phyloP scores from a whole-genome alignment of 2,888 invertebrate species.

The Cataglyphis cursor region DNA sequence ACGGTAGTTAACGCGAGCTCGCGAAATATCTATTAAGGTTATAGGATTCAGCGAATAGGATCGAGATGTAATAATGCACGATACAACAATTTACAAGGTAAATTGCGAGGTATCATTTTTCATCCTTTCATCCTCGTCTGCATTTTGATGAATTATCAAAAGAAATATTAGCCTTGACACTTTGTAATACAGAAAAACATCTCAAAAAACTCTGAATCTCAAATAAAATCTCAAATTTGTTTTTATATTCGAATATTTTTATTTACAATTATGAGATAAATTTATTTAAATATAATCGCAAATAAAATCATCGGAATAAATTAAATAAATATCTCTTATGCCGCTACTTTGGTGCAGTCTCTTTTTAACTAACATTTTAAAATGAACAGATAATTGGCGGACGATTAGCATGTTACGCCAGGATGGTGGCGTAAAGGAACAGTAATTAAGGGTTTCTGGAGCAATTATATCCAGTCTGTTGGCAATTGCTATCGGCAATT shows the following conservation, averaged over 20 bases:
- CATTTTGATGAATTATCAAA: constrained; percentile 11
- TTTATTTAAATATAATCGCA: neutral
- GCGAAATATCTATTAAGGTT: constrained; percentile 23
- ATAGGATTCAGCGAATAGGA: constrained; percentile 16
- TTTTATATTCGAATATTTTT: neutral
- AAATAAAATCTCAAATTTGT: neutral
- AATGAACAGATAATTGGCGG: neutral
- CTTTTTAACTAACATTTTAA: neutral
- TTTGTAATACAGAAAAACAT: neutral
- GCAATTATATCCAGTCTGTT: constrained; percentile 48
- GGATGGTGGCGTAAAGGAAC: constrained; percentile 7
- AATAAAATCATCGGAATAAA: neutral
- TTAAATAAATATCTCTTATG: neutral
- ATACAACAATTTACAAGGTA: constrained; percentile 30
- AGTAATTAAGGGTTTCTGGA: constrained; percentile 26
- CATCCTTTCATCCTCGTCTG: constrained; percentile 19
- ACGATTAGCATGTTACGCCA: constrained; percentile 13
- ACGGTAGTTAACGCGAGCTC: constrained; percentile 11
- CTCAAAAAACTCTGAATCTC: neutral
- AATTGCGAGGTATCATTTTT: constrained; percentile 30
- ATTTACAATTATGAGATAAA: neutral
- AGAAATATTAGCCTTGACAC: constrained; percentile 1
- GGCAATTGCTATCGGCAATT: constrained; percentile 6
- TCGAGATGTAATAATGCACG: constrained; percentile 30
- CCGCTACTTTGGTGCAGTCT: neutral